Base-by-base conservation (phyloP, 2,113 vertebrate species). In the Ia io region DNA sequence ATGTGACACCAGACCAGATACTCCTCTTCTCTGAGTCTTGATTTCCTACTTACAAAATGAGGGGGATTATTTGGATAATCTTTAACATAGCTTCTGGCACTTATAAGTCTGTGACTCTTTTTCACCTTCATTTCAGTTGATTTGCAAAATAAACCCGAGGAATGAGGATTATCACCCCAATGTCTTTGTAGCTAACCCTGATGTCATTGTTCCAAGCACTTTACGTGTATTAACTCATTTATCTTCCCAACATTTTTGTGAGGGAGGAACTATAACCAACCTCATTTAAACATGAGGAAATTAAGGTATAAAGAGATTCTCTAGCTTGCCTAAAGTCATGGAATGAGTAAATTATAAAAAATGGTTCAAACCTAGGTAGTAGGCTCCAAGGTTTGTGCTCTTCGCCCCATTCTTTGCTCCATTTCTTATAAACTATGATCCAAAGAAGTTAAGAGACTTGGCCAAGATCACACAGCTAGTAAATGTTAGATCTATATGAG, bases 251-350 rank as follows among this genome's bases (percentile, higher is more conserved):
- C 42, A 70, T 90, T 86, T 88, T 84, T 93, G 37, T 76, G 49
- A 74, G 44, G 28, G 69, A 95, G 6, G 59, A 44, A 91, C 73
- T 93, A 37, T 47, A 70, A 85, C 79, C 18, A 94, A 44, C 30
- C 56, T 91, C 20, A 23, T 67, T 89, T 82, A 63, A 95, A 95
- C 30, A 93, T 44, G 37, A 94, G 30, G 49, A 93, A 89, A 87
- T 1, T 8, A 92, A 89, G 32, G 35, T 86, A 44, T 49, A 85
- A 87, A 86, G 30, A 91, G n/a, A 18, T 71, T 87, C 53, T 82
- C 42, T 71, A 85, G 35, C n/a, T 70, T 85, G 20, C 23, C 74
- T 89, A 63, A 90, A 10, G 14, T 93, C 56, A 69, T 47, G 16
- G 35, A 78, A 59, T 82, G 49, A 95, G 42, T 73, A 95, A 89